Evolutionary conservation across 2,888 invertebrate species (phyloP), one percentile per base, ranked within the genome.

Genomic region (Yponomeuta malinellus): DNA sequence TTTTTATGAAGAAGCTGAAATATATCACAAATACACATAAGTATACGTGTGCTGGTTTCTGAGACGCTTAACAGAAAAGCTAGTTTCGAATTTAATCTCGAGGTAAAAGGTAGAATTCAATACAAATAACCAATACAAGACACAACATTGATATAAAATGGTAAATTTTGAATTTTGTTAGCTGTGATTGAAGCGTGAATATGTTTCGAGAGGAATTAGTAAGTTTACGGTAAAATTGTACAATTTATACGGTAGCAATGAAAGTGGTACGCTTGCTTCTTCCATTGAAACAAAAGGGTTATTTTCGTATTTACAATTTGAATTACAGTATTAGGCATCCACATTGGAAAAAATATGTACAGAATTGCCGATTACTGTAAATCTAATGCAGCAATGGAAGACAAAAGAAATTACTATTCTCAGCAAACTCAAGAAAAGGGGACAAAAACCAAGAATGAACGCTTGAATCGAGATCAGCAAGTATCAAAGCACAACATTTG

Each of bases 61-160:
- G 37, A 67, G 69, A 23, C 43, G 29, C 29, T 67, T 10, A 43
- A 67, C 43, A 67, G n/a, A 15, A 67, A 67, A 67, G 52, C 52
- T 59, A 65, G 31, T 65, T 65, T 29, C 52, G 37, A 68, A 52
- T 68, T 68, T 68, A 68, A 52, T 52, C 68, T 68, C 29, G 12
- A 12, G n/a, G 29, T 48, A 23, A 23, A 74, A 73, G 74, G 73
- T 71, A 69, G 65, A 52, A 29, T 76, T 83, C 82, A 86, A 90
- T 89, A 86, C 87, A 88, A 43, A 85, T 70, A 90, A 92, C 92
- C 92, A 91, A 93, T 92, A 92, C 92, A 93, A 92, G 92, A 93
- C 92, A 92, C 92, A 92, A 91, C 92, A 90, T 87, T 77, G 71
- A 71, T 66, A 59, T 15, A 59, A 59, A 72, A 80, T 83, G 80